phyloP scores from a whole-genome alignment of 2,888 invertebrate species.

The Keiferia lycopersicella region DNA sequence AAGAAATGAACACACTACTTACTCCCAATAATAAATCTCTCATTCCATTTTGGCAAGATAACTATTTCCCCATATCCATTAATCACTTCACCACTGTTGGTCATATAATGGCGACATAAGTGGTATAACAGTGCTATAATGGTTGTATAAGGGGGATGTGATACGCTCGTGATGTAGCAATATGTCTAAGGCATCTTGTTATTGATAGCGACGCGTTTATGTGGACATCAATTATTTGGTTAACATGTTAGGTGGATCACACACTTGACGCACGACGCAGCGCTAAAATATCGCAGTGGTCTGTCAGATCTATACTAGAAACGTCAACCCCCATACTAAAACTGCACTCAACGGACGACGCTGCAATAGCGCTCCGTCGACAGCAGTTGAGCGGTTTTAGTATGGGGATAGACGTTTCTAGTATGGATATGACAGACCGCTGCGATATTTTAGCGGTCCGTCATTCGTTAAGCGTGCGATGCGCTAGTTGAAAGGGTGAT shows the following conservation, averaged over 20 bases:
- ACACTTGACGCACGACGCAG: too few relatives aligned
- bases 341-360: too few relatives aligned
- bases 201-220: neutral
- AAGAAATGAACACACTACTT: neutral
- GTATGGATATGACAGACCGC: too few relatives aligned
- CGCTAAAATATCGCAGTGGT: too few relatives aligned
- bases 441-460: too few relatives aligned
- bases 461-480: too few relatives aligned
- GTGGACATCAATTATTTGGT: neutral
- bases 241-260: neutral
- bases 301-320: too few relatives aligned
- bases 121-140: conserved; percentile 10
- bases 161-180: conserved; percentile 1
- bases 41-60: conserved; percentile 5
- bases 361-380: too few relatives aligned
- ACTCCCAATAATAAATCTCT: neutral
- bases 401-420: too few relatives aligned
- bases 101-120: conserved; percentile 12
- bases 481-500: too few relatives aligned
- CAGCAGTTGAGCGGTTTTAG: too few relatives aligned
- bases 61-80: conserved; percentile 4
- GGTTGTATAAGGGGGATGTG: neutral
- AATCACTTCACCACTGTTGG: conserved; percentile 2
- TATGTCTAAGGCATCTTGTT: conserved; percentile 1
- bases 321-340: too few relatives aligned